Base-by-base conservation (phyloP, 2,113 vertebrate species). In the Microtus richardsoni region DNA sequence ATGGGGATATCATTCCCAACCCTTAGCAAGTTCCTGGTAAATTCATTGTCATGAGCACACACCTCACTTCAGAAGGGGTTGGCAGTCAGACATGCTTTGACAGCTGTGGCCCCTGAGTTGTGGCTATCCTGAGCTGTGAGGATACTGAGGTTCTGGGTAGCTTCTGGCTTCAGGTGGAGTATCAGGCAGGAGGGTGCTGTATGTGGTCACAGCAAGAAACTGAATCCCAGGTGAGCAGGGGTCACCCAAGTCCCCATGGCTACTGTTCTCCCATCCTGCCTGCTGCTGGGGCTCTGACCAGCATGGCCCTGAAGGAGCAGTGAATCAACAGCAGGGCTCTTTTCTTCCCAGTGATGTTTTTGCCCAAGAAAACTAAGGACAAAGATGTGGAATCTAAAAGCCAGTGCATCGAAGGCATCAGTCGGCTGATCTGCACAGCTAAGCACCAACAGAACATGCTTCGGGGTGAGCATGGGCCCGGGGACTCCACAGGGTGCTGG, bases 361-460 rank as follows among this genome's bases (percentile, higher is more conserved):
- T 99, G 98, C 99, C 99, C 95, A 99, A 99, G 98, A 99, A 99
- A 97, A 99, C 99, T 74, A 99, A 99, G 98, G 99, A 99, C 98
- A 99, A 99, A 97, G 99, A 99, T 26, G 83, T 99, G 91, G 99
- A 99, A 97, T 99, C 99, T 0, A 99, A 99, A 96, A 99, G 99
- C 98, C 99, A 99, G 97, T 99, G 99, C 97, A 99, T 99, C 26
- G 99, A 99, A 97, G 99, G 99, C 77, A 99, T 99, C 98, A 99
- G 99, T 97, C 99, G 99, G 16, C 98, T 99, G 97, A 99, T 99
- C 99, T 99, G 99, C 98, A 99, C 99, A 68, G 99, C 99, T 2
- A 99, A 99, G 96, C 99, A 99, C 97, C 99, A 99, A 98, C 99
- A 99, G 98, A 99, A 99, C 98, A 99, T 99, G 99, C 99, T 99